phyloP scores from a whole-genome alignment of 2,888 invertebrate species.

The Troides oblongomaculatus region DNA sequence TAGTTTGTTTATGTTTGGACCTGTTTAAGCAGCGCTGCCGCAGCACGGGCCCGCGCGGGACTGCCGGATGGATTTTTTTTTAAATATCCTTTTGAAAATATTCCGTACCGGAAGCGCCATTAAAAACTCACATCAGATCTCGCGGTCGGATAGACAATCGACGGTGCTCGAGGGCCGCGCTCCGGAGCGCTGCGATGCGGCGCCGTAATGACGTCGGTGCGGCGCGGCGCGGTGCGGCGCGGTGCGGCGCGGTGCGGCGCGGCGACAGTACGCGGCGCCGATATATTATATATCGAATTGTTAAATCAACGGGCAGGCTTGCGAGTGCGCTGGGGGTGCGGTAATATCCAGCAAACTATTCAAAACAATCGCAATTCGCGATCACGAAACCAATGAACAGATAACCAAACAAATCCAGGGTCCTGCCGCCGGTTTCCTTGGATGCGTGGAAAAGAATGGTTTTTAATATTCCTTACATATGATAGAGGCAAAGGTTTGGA shows the following conservation, averaged over 20 bases:
- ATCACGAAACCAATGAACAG: background rate
- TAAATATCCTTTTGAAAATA: too few species aligned
- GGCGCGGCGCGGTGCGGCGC: background rate
- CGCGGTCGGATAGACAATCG: slow-evolving; percentile 2
- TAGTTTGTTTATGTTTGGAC: too few species aligned
- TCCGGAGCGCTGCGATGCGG: background rate
- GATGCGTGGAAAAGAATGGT: background rate
- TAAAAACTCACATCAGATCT: background rate
- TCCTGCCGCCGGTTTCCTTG: background rate
- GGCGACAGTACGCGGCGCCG: too few species aligned
- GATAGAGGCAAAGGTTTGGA: background rate
- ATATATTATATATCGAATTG: too few species aligned
- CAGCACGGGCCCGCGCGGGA: too few species aligned
- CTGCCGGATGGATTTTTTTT: too few species aligned
- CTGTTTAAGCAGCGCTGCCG: too few species aligned
- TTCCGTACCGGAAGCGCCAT: too few species aligned
- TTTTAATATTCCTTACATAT: background rate
- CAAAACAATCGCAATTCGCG: too few species aligned
- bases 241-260: background rate
- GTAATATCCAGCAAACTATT: too few species aligned
- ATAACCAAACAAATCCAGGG: background rate
- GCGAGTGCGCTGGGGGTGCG: too few species aligned
- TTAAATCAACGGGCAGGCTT: too few species aligned
- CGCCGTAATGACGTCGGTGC: background rate
- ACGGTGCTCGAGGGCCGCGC: background rate